phyloP scores from a whole-genome alignment of 1,140 invertebrate genomes.

The Pinna nobilis region DNA sequence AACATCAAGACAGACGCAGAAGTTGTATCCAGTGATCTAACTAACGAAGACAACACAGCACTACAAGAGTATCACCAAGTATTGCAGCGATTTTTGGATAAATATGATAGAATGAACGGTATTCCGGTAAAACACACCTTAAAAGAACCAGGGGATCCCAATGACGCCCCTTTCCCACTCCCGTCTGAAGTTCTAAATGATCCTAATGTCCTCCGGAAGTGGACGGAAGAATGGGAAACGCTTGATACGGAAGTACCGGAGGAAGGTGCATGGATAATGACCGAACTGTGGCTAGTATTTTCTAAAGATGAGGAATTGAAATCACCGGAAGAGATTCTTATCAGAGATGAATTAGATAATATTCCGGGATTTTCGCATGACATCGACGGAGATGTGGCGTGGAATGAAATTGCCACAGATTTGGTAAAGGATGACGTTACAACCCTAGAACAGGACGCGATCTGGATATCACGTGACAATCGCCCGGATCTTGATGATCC shows the following conservation, averaged over 20 bases:
- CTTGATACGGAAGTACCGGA: conserved; percentile 15
- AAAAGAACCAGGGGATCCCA: conserved; percentile 12
- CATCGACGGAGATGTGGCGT: conserved; percentile 22
- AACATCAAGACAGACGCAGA: not conserved
- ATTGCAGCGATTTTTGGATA: conserved; percentile 7
- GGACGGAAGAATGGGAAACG: conserved; percentile 19
- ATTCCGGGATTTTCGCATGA: not conserved
- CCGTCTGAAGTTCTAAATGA: not conserved
- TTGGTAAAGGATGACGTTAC: conserved; percentile 29
- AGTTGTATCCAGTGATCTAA: not conserved
- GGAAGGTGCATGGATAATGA: not conserved
- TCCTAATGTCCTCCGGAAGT: not conserved
- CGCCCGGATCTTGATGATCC: conserved; percentile 19
- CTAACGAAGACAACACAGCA: not conserved
- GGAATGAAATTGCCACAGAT: conserved; percentile 26
- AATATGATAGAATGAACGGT: conserved; percentile 2
- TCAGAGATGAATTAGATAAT: conserved; percentile 1
- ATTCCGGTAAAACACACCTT: not conserved
- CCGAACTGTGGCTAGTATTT: not conserved
- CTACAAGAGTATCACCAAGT: not conserved
- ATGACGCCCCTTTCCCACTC: conserved; percentile 10
- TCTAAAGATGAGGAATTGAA: not conserved
- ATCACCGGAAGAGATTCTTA: conserved; percentile 1
- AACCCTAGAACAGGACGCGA: conserved; percentile 26
- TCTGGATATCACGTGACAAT: conserved; percentile 4